Evolutionary conservation across 2,797 vertebrate genomes (phyloP), one percentile per base, ranked within the genome.

Genomic region (Rachycentron canadum): DNA sequence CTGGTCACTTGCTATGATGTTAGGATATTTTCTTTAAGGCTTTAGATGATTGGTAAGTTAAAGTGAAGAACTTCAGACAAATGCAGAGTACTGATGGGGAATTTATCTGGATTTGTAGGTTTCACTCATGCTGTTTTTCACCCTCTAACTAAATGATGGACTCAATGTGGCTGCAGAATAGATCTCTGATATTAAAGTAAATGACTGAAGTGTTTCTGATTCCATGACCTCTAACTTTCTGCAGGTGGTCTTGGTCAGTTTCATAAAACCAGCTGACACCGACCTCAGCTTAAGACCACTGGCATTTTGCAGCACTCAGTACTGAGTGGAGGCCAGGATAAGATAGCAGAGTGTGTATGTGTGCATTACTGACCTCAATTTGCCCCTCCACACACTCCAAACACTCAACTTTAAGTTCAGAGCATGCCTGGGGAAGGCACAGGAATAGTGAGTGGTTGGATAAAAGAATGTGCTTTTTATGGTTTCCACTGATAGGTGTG

Each of bases 291-390:
- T 73, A 10, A 77, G 67, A 83, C 56, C 69, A 28, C 67, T 70
- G 86, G 66, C 78, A 78, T 90, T 78, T 62, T 78, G 72, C 69
- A 82, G n/a, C 68, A 69, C 68, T 62, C 56, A 62, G 40, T 30
- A 45, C n/a, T 36, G 65, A 64, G 28, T 73, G 76, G 25, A 66
- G 69, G 62, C 63, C 26, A 55, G 64, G 84, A 90, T 90, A 89
- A 88, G 80, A 87, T 80, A 82, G 68, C 55, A 50, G 41, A 58
- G 61, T 50, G 53, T 55, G 13, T 36, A n/a, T 53, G 17, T 23
- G 19, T 61, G 50, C 68, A 57, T 78, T 71, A n/a, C 36, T 80
- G 74, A 82, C 74, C 78, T 84, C 57, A 13, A 14, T 61, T 69
- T 76, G 62, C 52, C 47, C 68, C 69, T 56, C 34, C 32, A 55